Base-by-base conservation (phyloP, 2,113 vertebrate genomes). In the Triplophysa siluroides region DNA sequence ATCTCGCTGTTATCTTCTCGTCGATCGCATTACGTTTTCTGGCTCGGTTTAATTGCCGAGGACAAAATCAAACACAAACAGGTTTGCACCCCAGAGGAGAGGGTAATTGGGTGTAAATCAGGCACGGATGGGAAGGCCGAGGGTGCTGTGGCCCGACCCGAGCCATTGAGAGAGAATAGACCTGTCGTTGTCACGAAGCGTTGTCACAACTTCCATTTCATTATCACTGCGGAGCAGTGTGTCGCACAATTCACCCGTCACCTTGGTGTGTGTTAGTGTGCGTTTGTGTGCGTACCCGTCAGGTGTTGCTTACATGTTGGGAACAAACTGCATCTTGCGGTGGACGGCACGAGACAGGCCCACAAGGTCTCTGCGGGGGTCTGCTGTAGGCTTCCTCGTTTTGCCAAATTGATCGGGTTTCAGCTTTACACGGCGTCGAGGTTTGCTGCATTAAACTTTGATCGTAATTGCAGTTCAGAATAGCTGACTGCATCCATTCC, bases 381-480 rank as follows among this genome's bases (percentile, higher is more conserved):
- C 54, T 84, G 76, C 61, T 81, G 77, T 75, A 60, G 73, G 69
- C 76, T 77, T 82, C 45, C 24, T 64, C 7, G 12, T 63, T 71
- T 81, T 74, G 41, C 72, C 74, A 78, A 86, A 91, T 87, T 84
- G 89, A 90, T 89, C 81, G 56, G 67, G 84, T 78, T 84, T 80
- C 33, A 43, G 79, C 83, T 86, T 78, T 84, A 87, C 86, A 78
- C 84, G 72, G 58, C 86, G 87, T 87, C 86, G 87, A 87, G 78
- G 79, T 81, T 83, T 70, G 87, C 85, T 73, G 86, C 83, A 89
- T 92, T 92, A 91, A 90, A 90, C 83, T 84, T 79, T 64, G 72
- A 81, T 81, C 83, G 83, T 92, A 90, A 93, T 92, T 91, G 88
- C 91, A 88, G 86, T 80, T 89, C 88, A 87, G 85, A 84, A 81